Evolutionary conservation across 2,888 invertebrate genomes (phyloP), one percentile per base, ranked within the genome.

Genomic region (Kuschelorhynchus macadamiae): DNA sequence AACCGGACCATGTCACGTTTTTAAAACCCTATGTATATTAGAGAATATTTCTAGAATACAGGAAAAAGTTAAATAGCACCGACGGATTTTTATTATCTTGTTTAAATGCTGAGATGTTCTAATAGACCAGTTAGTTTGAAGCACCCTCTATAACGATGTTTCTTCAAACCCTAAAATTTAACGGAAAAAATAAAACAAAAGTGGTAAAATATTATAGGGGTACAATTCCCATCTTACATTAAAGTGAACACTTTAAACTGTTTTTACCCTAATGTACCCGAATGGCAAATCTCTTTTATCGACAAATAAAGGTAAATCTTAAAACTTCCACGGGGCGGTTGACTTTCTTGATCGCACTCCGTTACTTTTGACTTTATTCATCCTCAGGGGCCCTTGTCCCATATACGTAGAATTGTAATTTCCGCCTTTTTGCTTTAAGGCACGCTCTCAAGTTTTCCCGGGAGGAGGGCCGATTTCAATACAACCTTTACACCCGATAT

Each of bases 341-440:
- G 17, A 33, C 44, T 65, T 63, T 72, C 74, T 67, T 72, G 74
- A 75, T 76, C 74, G 72, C 75, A 75, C 77, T 78, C 76, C 77
- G 79, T 81, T 81, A 81, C 82, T 81, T 82, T 82, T 83, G 81
- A 81, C 82, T 81, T 83, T 84, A 84, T 84, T 77, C 80, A 80
- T 82, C 84, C 84, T 80, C 62, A 65, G 84, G 83, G 84, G 83
- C 78, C 75, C 74, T 73, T 79, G 82, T 80, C 80, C 81, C 79
- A 79, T 77, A 79, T 77, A 78, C 74, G 74, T 77, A 75, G 77
- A 76, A 76, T 78, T 78, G 77, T 78, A 79, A 79, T 80, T 80
- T 80, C 78, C 77, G 76, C 75, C 77, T 79, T 78, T 79, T 79
- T 79, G 79, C 79, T 78, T 78, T 59, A 33, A 53, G 78, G 75